Evolutionary conservation across 2,888 invertebrate genomes (phyloP), one percentile per base, ranked within the genome.

Genomic region (Melieria omissa): DNA sequence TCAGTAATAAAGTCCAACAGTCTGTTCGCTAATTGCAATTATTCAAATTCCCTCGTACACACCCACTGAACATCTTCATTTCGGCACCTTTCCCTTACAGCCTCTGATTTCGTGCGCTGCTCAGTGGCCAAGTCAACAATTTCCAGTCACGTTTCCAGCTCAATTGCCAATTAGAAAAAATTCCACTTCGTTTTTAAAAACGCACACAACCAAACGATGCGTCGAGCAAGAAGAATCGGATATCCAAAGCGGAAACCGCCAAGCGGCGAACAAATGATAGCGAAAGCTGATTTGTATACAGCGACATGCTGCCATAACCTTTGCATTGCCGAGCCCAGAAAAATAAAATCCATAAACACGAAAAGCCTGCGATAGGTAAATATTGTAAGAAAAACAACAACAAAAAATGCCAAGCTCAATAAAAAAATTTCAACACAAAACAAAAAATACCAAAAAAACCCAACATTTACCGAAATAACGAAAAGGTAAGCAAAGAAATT

Each of bases 91-190:
- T 29, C 29, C 29, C n/a, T n/a, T 29, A 29, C 29, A 29, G 29
- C 29, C 29, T 29, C 29, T 29, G 29, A 29, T 29, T 29, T 29
- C 29, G 29, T 29, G n/a, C 3, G 29, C 29, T 29, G 29, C 29
- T 29, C 29, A 29, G 29, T 29, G 29, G 3, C 29, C 29, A 29
- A 29, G 29, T 29, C 29, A 29, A 29, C 29, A 29, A 29, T 29
- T 82, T 80, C 79, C 52, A 46, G 54, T 73, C 82, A 82, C 82
- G 82, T 83, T 79, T 78, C 52, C 79, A 80, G 81, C 82, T 81
- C 82, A 81, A 82, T 83, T 81, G 82, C 82, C 83, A 82, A 82
- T 82, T 82, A 83, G 80, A 82, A 83, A 83, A 78, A 77, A 70
- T 75, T 69, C 69, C 68, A 58, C 57, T 62, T 52, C 69, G 65